Evolutionary conservation across 1,140 invertebrate genomes (phyloP).

Genomic region (Aphaenogaster rudis): DNA sequence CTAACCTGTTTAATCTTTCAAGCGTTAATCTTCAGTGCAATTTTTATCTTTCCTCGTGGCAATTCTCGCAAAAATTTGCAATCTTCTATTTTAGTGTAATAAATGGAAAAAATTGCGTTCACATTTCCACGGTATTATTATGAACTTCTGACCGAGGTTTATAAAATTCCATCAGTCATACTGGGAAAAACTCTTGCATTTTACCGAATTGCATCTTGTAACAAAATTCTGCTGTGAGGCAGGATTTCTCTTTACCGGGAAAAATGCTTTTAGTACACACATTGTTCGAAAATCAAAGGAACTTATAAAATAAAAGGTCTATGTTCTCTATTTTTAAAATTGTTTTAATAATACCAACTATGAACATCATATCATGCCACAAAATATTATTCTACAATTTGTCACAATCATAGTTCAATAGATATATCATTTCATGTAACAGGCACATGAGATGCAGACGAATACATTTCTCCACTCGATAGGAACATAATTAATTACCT

Average conservation of each 20-base stretch:
- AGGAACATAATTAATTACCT: background rate
- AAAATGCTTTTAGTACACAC: background rate
- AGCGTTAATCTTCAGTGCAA: background rate
- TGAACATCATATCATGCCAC: background rate
- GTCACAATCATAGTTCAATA: background rate
- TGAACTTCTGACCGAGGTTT: background rate
- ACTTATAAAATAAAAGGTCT: background rate
- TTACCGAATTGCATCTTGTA: background rate
- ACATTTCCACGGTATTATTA: background rate
- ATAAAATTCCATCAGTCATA: constrained; percentile 36
- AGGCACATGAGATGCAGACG: background rate
- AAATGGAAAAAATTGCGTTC: background rate
- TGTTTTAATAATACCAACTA: background rate
- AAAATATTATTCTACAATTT: background rate
- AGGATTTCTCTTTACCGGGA: background rate
- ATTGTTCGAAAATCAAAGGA: background rate
- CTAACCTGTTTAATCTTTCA: background rate
- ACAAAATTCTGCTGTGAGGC: background rate
- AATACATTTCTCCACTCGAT: background rate
- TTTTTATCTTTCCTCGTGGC: background rate
- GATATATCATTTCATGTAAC: background rate
- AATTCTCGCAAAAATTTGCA: constrained; percentile 1
- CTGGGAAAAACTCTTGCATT: background rate
- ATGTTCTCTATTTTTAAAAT: background rate
- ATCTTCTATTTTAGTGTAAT: background rate